Base-by-base conservation (phyloP, 2,113 vertebrate genomes). In the Turnix velox region DNA sequence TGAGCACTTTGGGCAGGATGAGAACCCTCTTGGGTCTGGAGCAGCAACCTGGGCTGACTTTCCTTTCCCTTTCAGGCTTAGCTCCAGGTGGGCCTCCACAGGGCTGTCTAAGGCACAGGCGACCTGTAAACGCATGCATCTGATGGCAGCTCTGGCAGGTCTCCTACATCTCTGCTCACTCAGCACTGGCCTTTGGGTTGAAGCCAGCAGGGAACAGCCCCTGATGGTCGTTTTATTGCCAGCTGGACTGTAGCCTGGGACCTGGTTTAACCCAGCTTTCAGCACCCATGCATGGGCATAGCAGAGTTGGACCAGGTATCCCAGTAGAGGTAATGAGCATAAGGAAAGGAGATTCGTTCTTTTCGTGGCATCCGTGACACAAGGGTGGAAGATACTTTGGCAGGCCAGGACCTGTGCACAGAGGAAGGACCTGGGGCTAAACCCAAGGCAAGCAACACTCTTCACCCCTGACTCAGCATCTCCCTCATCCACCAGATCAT, bases 1-100 rank as follows among this genome's bases (percentile, higher is more conserved):
- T 0, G 57, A 67, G 54, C 3, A 6, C 16, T 35, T 54, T 0
- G 0, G 45, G n/a, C 11, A 49, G 48, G 39, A 58, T 1, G 2
- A 45, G 28, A 68, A 20, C n/a, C n/a, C 46, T 15, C 7, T 7
- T 1, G 7, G 45, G 72, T 39, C 54, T n/a, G 15, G 6, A 11
- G 6, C 4, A 83, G 33, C 62, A 79, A 24, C n/a, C 25, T 0
- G 1, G 20, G 19, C 49, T 86, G 63, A 3, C 16, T 76, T 66
- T 71, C 27, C 62, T 24, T n/a, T 87, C 24, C n/a, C 24, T 8
- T 27, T 18, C 14, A 71, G 23, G 3, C 22, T 79, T 15, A 40
- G 37, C 19, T 62, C 51, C 17, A 23, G 73, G 7, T 46, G 61
- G 17, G 39, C 5, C 11, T 30, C 24, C 43, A 10, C 0, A 18